phyloP scores from a whole-genome alignment of 2,113 vertebrate genomes.

The Sceloporus undulatus region DNA sequence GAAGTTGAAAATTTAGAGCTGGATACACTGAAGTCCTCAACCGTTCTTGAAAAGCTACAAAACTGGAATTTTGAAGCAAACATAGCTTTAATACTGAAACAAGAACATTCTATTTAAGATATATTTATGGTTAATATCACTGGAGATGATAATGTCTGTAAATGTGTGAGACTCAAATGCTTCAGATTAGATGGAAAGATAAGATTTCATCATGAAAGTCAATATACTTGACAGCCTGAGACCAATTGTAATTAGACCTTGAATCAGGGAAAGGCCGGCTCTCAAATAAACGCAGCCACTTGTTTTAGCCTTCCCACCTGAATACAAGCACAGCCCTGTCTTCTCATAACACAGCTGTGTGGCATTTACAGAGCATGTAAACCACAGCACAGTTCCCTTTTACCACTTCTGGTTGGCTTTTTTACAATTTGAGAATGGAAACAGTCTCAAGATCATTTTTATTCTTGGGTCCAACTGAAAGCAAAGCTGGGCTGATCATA shows the following conservation, averaged over 20 bases:
- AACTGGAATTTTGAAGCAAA: neutral
- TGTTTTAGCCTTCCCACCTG: neutral
- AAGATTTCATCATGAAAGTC: neutral
- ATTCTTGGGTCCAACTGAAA: neutral
- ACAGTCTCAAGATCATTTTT: neutral
- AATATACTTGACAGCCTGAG: slow-evolving; percentile 11
- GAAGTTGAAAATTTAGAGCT: neutral
- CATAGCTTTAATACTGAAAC: neutral
- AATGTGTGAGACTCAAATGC: neutral
- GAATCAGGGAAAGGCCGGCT: neutral
- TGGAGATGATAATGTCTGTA: neutral
- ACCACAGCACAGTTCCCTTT: rapidly evolving
- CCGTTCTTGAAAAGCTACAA: neutral
- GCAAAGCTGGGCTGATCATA: neutral
- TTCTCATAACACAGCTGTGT: slow-evolving; percentile 5
- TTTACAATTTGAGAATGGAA: neutral
- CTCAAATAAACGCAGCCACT: neutral
- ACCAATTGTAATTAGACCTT: neutral
- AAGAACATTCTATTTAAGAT: neutral
- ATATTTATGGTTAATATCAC: neutral
- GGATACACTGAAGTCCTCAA: neutral
- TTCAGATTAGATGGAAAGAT: neutral
- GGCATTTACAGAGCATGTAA: neutral
- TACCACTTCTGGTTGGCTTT: neutral
- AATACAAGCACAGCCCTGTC: neutral